phyloP scores from a whole-genome alignment of 1,140 invertebrate genomes.

The Temnothorax nylanderi region DNA sequence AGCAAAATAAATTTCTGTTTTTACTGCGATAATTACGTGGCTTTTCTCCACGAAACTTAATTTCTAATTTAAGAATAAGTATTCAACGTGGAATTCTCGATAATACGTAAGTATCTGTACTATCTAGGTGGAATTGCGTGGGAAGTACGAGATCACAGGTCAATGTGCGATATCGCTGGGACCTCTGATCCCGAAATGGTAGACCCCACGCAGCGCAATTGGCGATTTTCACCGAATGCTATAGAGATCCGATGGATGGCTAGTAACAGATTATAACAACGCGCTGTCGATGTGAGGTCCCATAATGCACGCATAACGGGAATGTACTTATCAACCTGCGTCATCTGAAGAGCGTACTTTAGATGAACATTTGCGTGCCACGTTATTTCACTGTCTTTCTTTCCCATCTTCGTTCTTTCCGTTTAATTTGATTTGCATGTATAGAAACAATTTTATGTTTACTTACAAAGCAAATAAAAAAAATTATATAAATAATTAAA shows the following conservation, averaged over 20 bases:
- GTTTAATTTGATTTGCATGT: not conserved
- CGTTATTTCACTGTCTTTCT: not conserved
- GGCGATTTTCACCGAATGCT: constrained; percentile 65
- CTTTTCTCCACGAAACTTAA: not conserved
- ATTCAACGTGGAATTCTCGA: constrained; percentile 38
- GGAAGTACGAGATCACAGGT: constrained; percentile 64
- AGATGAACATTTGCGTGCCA: constrained; percentile 32
- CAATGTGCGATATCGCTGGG: constrained; percentile 58
- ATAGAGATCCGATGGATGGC: constrained; percentile 64
- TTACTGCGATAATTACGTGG: not conserved
- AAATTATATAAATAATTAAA: not conserved
- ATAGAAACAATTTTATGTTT: not conserved
- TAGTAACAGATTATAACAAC: constrained; percentile 67
- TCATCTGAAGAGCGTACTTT: constrained; percentile 43
- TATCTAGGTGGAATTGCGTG: constrained; percentile 67
- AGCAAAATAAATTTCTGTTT: not conserved
- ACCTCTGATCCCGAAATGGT: constrained; percentile 52
- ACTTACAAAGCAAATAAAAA: not conserved
- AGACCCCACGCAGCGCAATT: constrained; percentile 2
- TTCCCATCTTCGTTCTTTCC: constrained; percentile 3
- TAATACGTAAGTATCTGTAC: constrained; percentile 35
- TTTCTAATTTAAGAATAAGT: not conserved
- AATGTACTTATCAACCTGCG: constrained; percentile 56
- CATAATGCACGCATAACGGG: constrained; percentile 56
- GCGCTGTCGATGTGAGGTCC: constrained; percentile 23